Conservation (phyloP, 2,113 vertebrate genomes). For the Phyllopteryx taeniolatus region DNA sequence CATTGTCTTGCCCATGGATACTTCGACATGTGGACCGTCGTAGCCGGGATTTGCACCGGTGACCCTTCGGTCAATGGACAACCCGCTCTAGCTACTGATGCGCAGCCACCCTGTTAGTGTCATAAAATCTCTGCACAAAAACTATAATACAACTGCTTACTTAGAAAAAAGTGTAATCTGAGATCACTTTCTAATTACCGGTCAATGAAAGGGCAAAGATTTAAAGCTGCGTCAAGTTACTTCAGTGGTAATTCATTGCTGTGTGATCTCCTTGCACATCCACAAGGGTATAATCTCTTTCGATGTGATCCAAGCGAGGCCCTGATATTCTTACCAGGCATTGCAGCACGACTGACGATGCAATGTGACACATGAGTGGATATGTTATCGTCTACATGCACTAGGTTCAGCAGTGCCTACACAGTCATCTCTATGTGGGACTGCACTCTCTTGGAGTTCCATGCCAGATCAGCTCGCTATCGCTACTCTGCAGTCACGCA, state of each 20-base stretch:
- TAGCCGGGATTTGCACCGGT: no score
- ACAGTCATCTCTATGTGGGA: background rate
- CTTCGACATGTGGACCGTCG: no score
- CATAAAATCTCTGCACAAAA: background rate
- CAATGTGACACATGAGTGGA: slow-evolving; percentile 4
- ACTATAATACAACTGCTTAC: slow-evolving; percentile 19
- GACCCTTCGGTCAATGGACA: no score
- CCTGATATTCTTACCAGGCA: background rate
- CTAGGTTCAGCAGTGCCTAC: background rate
- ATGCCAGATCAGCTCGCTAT: slow-evolving; percentile 3
- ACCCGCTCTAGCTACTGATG: no score
- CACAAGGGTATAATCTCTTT: slow-evolving; percentile 5
- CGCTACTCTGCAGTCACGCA: slow-evolving; percentile 6
- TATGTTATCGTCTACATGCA: background rate
- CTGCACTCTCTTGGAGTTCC: background rate
- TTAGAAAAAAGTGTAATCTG: slow-evolving; percentile 16
- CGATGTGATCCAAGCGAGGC: background rate
- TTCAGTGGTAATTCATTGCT: slow-evolving; percentile 1
- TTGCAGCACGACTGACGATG: slow-evolving; percentile 5
- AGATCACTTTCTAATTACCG: background rate
- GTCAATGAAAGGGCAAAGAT: slow-evolving; percentile 13
- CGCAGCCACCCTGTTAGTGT: background rate
- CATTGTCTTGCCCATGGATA: no score
- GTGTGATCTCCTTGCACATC: slow-evolving; percentile 1
- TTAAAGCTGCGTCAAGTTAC: slow-evolving; percentile 17